phyloP scores from a whole-genome alignment of 2,888 invertebrate species.

The Aquatica leii region DNA sequence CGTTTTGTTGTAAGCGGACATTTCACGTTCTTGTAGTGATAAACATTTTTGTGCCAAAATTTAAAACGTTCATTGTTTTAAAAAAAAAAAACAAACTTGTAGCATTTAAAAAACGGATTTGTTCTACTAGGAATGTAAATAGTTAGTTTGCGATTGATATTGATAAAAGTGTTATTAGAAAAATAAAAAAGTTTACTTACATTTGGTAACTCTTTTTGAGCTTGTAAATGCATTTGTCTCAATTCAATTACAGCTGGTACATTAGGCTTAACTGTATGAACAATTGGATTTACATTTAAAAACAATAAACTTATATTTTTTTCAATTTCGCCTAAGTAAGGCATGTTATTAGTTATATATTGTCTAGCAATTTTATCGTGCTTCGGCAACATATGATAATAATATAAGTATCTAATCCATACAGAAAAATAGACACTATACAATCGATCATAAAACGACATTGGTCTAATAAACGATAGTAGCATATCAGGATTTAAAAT shows the following conservation, averaged over 20 bases:
- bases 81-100: too few relatives aligned
- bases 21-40: too few relatives aligned
- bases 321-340: constrained; percentile 52
- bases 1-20: too few relatives aligned
- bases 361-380: constrained; percentile 49
- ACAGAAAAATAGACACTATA: constrained; percentile 48
- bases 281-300: constrained; percentile 51
- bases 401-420: constrained; percentile 44
- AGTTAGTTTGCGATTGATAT: too few relatives aligned
- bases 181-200: constrained; percentile 48
- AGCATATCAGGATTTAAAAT: constrained; percentile 43
- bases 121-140: too few relatives aligned
- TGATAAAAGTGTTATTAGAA: too few relatives aligned
- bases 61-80: too few relatives aligned
- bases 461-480: constrained; percentile 18
- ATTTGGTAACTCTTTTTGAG: constrained; percentile 47
- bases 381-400: constrained; percentile 45
- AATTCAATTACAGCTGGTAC: constrained; percentile 52
- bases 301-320: constrained; percentile 52
- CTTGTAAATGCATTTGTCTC: constrained; percentile 50
- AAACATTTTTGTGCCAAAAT: too few relatives aligned
- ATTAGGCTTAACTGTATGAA: constrained; percentile 50
- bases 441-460: constrained; percentile 28
- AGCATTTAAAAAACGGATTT: too few relatives aligned
- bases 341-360: constrained; percentile 53